Conservation (phyloP, 2,797 vertebrate species). For the Pelodytes ibericus region DNA sequence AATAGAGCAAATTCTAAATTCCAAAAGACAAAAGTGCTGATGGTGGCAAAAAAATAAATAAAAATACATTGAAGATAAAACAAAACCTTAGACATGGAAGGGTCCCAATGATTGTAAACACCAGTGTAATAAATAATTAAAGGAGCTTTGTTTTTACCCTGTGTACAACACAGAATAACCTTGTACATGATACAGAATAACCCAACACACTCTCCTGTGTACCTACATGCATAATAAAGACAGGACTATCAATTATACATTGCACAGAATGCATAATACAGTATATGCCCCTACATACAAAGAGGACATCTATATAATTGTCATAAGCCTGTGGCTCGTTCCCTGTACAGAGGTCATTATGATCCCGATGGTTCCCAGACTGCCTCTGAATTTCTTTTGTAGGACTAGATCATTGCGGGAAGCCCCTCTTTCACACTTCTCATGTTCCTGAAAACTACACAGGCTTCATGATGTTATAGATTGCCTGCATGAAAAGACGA, state of each 20-base stretch:
- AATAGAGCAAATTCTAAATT: too few relatives aligned
- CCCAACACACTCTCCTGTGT: neutral
- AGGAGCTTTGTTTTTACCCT: neutral
- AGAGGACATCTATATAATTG: neutral
- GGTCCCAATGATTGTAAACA: neutral
- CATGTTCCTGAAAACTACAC: too few relatives aligned
- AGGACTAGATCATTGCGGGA: too few relatives aligned
- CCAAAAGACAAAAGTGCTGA: too few relatives aligned
- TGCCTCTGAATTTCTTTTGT: too few relatives aligned
- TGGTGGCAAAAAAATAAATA: too few relatives aligned
- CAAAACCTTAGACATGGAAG: too few relatives aligned
- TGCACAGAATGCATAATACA: neutral
- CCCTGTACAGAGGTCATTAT: neutral
- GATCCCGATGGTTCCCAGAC: neutral
- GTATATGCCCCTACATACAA: neutral
- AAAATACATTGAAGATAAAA: neutral
- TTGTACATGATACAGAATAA: constrained; percentile 6
- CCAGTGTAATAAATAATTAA: neutral
- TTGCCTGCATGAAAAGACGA: too few relatives aligned
- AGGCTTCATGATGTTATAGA: too few relatives aligned
- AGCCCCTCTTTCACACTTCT: too few relatives aligned
- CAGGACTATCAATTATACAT: neutral
- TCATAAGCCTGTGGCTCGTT: neutral
- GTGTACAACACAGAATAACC: neutral
- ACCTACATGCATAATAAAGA: neutral